These are phyloP conservation scores for Orgyia antiqua DNA, from an alignment of 2,888 invertebrate genomes.

Conservation along the genomic window DNA sequence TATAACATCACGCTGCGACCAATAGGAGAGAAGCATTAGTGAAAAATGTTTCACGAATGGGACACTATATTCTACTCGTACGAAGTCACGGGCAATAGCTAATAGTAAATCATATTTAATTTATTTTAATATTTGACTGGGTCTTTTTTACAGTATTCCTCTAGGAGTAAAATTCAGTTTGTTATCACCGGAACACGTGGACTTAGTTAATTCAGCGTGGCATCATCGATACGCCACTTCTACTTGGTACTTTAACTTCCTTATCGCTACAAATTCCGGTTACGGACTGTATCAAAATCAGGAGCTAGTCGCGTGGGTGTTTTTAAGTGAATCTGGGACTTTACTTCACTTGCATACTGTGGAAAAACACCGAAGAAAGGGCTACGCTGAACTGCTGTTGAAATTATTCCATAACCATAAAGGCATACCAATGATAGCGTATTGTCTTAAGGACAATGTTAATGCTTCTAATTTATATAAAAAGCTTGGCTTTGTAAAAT, in stretches of 20 bases:
- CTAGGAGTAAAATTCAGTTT: slow-evolving; percentile 24
- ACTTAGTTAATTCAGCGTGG: slow-evolving; percentile 35
- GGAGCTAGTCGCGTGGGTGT: slow-evolving; percentile 36
- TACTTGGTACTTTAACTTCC: slow-evolving; percentile 28
- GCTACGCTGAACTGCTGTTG: slow-evolving; percentile 37
- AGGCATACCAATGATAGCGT: slow-evolving; percentile 33
- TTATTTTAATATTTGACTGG: too few relatives aligned
- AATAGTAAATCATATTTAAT: too few relatives aligned
- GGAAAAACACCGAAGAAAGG: slow-evolving; percentile 38
- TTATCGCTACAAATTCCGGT: slow-evolving; percentile 34
- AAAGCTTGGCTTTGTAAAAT: slow-evolving; percentile 33
- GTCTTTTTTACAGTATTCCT: slow-evolving; percentile 31
- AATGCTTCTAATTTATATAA: slow-evolving; percentile 34
- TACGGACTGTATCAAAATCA: slow-evolving; percentile 37
- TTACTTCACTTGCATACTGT: slow-evolving; percentile 42
- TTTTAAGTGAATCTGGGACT: slow-evolving; percentile 40
- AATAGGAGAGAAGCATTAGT: too few relatives aligned
- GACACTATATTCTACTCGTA: too few relatives aligned
- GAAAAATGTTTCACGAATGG: too few relatives aligned
- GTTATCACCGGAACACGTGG: slow-evolving; percentile 28
- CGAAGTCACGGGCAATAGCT: too few relatives aligned
- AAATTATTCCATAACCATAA: slow-evolving; percentile 37
- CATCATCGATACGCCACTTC: slow-evolving; percentile 36
- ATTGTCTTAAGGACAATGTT: slow-evolving; percentile 32
- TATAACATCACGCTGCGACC: too few relatives aligned